These are phyloP conservation scores for Oncorhynchus nerka DNA, from an alignment of 2,113 vertebrate genomes.

Conservation along the genomic window DNA sequence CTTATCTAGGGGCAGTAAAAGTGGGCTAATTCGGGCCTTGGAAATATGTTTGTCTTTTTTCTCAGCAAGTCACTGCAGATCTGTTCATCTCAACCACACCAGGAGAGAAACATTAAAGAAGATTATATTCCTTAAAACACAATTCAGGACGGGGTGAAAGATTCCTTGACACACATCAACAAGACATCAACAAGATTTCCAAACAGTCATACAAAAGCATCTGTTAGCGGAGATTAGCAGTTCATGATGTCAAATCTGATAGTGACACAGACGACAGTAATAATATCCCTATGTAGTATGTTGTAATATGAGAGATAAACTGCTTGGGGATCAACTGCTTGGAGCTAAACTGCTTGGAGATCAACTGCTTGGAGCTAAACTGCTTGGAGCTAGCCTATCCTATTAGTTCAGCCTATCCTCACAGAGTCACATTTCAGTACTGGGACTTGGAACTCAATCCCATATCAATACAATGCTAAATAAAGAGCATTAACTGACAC, in stretches of 20 bases:
- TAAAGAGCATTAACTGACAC: constrained; percentile 1
- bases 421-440: too few species aligned
- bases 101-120: constrained; percentile 46
- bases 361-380: too few species aligned
- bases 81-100: constrained; percentile 9
- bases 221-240: background rate
- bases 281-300: too few species aligned
- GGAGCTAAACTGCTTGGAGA: too few species aligned
- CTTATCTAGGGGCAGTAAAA: constrained; percentile 64
- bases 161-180: constrained; percentile 8
- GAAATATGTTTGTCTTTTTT: constrained; percentile 70
- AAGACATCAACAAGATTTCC: background rate
- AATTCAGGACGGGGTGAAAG: constrained; percentile 39
- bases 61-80: constrained; percentile 61
- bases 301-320: too few species aligned
- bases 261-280: too few species aligned
- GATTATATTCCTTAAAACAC: constrained; percentile 65
- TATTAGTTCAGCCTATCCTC: too few species aligned
- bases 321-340: too few species aligned
- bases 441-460: too few species aligned
- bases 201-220: background rate
- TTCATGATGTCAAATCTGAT: background rate
- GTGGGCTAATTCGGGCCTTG: constrained; percentile 70
- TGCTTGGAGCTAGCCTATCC: too few species aligned
- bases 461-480: too few species aligned